Percentiles rank a stretch among this genome's conserved stretches.
Evolutionary conservation across 23 tunicate species (phyloP).

Genomic region (Diplosoma virens): DNA sequence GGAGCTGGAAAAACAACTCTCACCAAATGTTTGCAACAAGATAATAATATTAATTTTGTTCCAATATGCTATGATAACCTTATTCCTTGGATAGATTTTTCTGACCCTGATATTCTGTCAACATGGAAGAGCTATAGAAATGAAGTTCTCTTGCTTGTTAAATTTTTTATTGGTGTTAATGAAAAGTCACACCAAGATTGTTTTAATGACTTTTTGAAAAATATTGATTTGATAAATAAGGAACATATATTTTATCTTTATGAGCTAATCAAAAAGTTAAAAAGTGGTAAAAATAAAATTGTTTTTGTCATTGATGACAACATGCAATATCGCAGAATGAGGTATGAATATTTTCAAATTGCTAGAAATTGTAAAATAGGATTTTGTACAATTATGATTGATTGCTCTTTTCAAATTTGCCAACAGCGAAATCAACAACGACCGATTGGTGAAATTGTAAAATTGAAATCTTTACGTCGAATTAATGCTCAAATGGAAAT

Average conservation of each 20-base stretch:
- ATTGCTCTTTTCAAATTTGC: conserved; percentile 26
- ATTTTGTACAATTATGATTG: conserved; percentile 35
- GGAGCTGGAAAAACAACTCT: conserved; percentile 69
- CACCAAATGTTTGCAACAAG: background rate
- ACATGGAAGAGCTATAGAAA: conserved; percentile 20
- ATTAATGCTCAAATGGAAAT: conserved; percentile 59
- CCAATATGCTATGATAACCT: conserved; percentile 63
- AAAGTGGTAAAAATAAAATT: too few relatives aligned
- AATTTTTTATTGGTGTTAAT: background rate
- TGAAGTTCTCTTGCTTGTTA: conserved; percentile 4
- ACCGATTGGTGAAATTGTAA: conserved; percentile 20
- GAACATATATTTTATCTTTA: background rate
- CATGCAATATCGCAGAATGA: conserved; percentile 69
- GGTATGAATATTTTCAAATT: conserved; percentile 55
- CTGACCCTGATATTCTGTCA: background rate
- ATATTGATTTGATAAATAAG: background rate
- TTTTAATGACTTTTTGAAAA: background rate
- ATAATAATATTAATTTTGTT: background rate
- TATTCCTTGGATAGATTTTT: conserved; percentile 34
- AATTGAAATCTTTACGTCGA: conserved; percentile 12
- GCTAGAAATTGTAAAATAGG: conserved; percentile 11
- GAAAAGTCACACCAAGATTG: background rate
- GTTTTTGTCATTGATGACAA: conserved; percentile 69
- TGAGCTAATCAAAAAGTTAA: background rate
- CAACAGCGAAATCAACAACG: conserved; percentile 21